phyloP scores from a whole-genome alignment of 2,888 invertebrate genomes.

The Orthosia cruda region DNA sequence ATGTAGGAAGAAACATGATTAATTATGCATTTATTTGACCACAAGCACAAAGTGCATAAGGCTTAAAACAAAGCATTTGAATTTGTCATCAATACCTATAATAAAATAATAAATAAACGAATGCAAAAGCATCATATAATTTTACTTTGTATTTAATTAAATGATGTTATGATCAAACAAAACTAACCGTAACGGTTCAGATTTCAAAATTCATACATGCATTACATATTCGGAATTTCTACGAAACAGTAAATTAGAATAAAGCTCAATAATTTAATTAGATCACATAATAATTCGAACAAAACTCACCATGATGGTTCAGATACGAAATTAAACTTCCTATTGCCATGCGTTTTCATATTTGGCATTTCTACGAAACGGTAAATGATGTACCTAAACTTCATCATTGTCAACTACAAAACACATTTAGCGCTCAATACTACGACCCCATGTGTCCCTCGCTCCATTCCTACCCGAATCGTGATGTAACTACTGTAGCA shows the following conservation, averaged over 20 bases:
- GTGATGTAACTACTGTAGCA: conserved; percentile 83
- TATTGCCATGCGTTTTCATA: too few species aligned
- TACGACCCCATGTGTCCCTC: conserved; percentile 59
- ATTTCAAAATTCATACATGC: not conserved
- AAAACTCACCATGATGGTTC: too few species aligned
- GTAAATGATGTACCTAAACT: not conserved
- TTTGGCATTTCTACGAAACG: not conserved
- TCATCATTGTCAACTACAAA: not conserved
- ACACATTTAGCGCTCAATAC: conserved; percentile 30
- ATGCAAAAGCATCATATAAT: not conserved
- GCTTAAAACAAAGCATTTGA: not conserved
- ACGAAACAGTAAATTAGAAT: not conserved
- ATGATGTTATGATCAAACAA: not conserved
- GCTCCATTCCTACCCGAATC: conserved; percentile 69
- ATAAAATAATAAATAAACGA: not conserved
- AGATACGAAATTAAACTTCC: too few species aligned
- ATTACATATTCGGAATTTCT: not conserved
- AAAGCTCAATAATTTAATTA: too few species aligned
- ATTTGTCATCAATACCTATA: not conserved
- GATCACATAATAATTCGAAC: too few species aligned
- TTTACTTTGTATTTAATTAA: too few species aligned
- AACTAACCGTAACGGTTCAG: not conserved
- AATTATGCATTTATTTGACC: not conserved
- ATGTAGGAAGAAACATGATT: not conserved
- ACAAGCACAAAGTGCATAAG: not conserved